A percentile compares a stretch with the other conserved stretches of the same genome.
Evolutionary conservation across 2,797 vertebrate species (phyloP).

Genomic region (Typhlichthys subterraneus): DNA sequence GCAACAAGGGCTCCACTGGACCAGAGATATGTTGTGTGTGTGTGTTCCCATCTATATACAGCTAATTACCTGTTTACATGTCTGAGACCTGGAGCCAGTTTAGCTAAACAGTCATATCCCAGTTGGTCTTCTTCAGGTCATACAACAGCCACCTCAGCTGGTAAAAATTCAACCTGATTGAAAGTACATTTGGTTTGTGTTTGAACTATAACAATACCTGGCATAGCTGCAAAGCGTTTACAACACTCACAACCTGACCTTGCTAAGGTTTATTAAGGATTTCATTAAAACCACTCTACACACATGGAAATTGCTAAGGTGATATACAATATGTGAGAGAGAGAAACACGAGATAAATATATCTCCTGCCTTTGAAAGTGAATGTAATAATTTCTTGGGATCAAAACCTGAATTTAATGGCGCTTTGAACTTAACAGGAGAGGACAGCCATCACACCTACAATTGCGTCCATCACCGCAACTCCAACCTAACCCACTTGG

Average conservation of each 20-base stretch:
- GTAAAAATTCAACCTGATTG: constrained; percentile 48
- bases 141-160: constrained; percentile 40
- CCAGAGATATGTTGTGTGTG: constrained; percentile 18
- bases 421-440: constrained; percentile 17
- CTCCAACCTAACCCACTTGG: constrained; percentile 33
- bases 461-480: background rate
- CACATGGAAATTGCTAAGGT: background rate
- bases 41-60: constrained; percentile 34
- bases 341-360: too few species aligned
- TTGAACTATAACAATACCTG: constrained; percentile 64
- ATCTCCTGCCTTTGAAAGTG: too few species aligned
- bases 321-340: too few species aligned
- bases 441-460: constrained; percentile 8
- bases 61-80: constrained; percentile 46
- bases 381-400: too few species aligned
- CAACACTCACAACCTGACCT: constrained; percentile 43
- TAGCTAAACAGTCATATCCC: constrained; percentile 22
- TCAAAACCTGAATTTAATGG: background rate
- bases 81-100: constrained; percentile 30
- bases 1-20: background rate
- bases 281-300: constrained; percentile 31
- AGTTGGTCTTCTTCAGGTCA: constrained; percentile 17
- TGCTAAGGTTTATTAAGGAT: constrained; percentile 28
- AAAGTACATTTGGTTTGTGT: constrained; percentile 33
- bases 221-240: constrained; percentile 44